Conservation (phyloP, 2,888 invertebrate genomes). For the Agapostemon virescens region DNA sequence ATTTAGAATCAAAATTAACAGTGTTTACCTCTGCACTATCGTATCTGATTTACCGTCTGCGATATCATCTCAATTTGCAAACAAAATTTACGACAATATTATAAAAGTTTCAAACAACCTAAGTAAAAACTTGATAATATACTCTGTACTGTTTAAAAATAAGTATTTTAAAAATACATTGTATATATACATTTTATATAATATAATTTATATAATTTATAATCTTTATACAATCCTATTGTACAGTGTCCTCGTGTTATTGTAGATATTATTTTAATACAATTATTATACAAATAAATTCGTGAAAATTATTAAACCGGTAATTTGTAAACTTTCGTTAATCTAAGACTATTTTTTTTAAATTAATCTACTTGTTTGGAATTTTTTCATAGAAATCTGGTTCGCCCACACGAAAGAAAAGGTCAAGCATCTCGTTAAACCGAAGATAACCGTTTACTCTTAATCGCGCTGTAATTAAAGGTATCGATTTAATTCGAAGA, state of each 20-base stretch:
- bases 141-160: background rate
- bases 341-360: background rate
- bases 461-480: background rate
- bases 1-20: slow-evolving; percentile 46
- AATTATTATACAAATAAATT: background rate
- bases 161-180: background rate
- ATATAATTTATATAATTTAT: no score
- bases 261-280: background rate
- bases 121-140: background rate
- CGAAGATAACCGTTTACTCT: background rate
- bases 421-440: background rate
- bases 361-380: background rate
- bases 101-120: background rate
- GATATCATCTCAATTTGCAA: background rate
- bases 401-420: background rate
- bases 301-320: no score
- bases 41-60: background rate
- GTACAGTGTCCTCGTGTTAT: background rate
- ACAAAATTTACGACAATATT: background rate
- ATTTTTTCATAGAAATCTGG: background rate
- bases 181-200: no score
- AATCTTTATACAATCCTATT: background rate
- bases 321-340: background rate
- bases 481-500: background rate
- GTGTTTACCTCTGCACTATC: background rate